phyloP scores from a whole-genome alignment of 1,140 invertebrate genomes.

The Camponotus vicinus region DNA sequence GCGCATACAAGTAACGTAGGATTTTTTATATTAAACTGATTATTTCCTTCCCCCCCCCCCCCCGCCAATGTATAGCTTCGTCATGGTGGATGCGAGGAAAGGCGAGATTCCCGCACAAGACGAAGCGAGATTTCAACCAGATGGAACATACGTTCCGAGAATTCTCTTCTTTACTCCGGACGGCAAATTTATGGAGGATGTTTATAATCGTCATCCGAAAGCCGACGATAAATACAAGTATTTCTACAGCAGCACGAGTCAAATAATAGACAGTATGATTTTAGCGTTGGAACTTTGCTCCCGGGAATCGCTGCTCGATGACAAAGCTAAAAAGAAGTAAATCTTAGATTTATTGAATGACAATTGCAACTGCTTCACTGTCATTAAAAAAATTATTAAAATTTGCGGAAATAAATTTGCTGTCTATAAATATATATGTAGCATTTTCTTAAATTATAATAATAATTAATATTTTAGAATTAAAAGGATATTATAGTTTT shows the following conservation, averaged over 20 bases:
- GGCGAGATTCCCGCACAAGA: conserved; percentile 49
- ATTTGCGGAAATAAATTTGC: conserved; percentile 13
- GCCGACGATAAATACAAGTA: conserved; percentile 75
- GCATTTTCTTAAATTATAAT: conserved; percentile 1
- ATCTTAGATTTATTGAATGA: neutral
- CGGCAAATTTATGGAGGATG: conserved; percentile 77
- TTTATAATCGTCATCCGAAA: conserved; percentile 74
- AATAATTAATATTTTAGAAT: conserved; percentile 1
- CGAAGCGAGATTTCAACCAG: conserved; percentile 74
- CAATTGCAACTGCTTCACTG: neutral
- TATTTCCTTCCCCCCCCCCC: too few species aligned
- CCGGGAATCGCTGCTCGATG: neutral
- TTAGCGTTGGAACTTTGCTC: conserved; percentile 71
- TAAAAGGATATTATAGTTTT: neutral
- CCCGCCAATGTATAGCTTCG: conserved; percentile 32
- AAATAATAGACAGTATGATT: conserved; percentile 79
- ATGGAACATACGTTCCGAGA: conserved; percentile 81
- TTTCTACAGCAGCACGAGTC: conserved; percentile 75
- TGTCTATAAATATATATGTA: neutral
- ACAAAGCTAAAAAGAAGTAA: neutral
- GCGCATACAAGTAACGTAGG: too few species aligned
- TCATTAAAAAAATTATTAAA: neutral
- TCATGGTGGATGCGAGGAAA: conserved; percentile 71
- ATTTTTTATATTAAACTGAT: too few species aligned
- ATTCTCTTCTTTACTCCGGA: conserved; percentile 80